A percentile compares a stretch with the other conserved stretches of the same genome.
Conservation (phyloP, 2,888 invertebrate genomes). For the Sarcophaga variegata region DNA sequence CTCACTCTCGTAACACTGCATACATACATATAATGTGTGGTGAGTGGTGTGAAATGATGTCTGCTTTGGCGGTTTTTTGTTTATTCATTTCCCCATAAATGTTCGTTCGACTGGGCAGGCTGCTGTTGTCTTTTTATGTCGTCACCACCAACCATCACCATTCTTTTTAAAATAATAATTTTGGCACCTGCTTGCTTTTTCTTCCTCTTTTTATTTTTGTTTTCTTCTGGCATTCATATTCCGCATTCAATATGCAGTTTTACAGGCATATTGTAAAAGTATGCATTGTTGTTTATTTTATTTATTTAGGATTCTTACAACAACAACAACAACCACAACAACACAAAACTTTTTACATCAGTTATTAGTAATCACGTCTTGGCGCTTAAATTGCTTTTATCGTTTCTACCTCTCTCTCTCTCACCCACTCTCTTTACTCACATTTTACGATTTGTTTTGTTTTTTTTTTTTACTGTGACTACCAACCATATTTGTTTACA, state of each 20-base stretch:
- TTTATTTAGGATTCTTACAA: conserved; percentile 16
- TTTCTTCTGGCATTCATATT: conserved; percentile 12
- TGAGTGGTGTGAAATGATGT: conserved; percentile 8
- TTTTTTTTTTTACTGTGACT: conserved; percentile 17
- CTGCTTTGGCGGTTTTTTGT: conserved; percentile 24
- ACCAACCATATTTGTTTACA: conserved; percentile 9
- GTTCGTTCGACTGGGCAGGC: conserved; percentile 1
- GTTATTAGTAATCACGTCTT: conserved; percentile 42
- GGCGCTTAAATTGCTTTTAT: conserved; percentile 44
- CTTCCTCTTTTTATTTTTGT: conserved; percentile 25
- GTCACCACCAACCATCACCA: conserved; percentile 57
- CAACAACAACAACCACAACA: neutral
- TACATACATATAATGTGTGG: neutral
- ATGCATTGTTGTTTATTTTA: conserved; percentile 25
- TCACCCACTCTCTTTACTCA: neutral
- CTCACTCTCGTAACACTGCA: neutral
- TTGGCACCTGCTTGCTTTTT: conserved; percentile 60
- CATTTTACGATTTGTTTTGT: neutral
- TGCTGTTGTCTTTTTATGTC: conserved; percentile 59
- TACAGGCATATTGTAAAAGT: conserved; percentile 11
- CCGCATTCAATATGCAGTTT: conserved; percentile 1
- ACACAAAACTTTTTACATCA: conserved; percentile 12
- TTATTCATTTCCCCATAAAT: neutral
- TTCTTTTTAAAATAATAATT: conserved; percentile 30
- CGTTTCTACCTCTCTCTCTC: neutral